Conservation (phyloP, 2,888 invertebrate species). For the Subacronicta megacephala region DNA sequence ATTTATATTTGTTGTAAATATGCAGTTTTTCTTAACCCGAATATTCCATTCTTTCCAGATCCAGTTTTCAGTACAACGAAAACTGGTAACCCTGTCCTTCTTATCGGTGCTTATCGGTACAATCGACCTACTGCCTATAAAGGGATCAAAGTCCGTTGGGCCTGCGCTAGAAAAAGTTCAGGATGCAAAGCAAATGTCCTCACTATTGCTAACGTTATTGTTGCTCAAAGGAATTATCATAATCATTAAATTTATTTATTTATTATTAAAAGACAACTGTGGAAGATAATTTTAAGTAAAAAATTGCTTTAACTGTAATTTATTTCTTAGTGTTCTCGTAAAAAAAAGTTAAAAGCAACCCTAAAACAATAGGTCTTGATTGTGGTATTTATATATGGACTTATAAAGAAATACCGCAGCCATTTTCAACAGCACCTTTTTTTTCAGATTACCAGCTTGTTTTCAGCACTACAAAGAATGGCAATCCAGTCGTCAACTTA, state of each 20-base stretch:
- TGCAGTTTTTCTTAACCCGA: no score
- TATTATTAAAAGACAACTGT: no score
- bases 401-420: no score
- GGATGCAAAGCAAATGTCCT: slow-evolving; percentile 25
- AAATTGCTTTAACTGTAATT: no score
- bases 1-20: no score
- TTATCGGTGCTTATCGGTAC: slow-evolving; percentile 20
- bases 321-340: no score
- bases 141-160: slow-evolving; percentile 48
- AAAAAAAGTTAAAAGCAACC: no score
- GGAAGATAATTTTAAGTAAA: no score
- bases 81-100: slow-evolving; percentile 18
- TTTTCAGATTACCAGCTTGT: slow-evolving; percentile 12
- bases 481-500: slow-evolving; percentile 21
- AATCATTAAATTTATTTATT: slow-evolving; percentile 31
- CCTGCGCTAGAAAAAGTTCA: slow-evolving; percentile 25
- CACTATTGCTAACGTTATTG: slow-evolving; percentile 23
- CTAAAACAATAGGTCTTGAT: no score
- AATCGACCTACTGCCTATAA: slow-evolving; percentile 38
- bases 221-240: slow-evolving; percentile 32
- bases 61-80: slow-evolving; percentile 12
- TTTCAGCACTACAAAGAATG: slow-evolving; percentile 20
- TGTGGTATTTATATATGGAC: no score
- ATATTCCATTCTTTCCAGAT: background rate
- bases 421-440: background rate